Evolutionary conservation across 2,113 vertebrate genomes (phyloP).

Genomic region (Urocitellus parryii): DNA sequence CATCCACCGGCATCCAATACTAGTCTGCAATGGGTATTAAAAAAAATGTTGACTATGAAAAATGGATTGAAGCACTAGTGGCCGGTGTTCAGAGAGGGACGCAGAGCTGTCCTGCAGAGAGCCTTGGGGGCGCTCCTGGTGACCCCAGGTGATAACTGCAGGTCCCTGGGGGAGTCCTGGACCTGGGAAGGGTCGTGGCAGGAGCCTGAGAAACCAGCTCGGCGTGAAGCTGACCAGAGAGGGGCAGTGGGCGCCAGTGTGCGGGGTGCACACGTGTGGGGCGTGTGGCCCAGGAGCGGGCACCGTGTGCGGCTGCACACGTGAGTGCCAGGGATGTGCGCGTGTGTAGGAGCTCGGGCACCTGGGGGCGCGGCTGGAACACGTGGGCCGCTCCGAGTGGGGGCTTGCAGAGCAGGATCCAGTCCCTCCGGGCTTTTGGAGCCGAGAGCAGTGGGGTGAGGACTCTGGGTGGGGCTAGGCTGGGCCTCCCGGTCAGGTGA

Average conservation of each 20-base stretch:
- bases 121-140: neutral
- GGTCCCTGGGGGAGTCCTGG: neutral
- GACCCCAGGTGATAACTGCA: neutral
- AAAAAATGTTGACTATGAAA: neutral
- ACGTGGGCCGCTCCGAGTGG: neutral
- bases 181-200: neutral
- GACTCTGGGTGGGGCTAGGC: slow-evolving; percentile 26
- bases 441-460: slow-evolving; percentile 2
- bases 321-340: fast-evolving
- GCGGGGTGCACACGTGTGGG: neutral
- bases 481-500: slow-evolving; percentile 57
- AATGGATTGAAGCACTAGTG: neutral
- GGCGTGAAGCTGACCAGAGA: fast-evolving
- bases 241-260: neutral
- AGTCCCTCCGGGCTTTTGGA: neutral
- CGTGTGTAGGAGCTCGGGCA: fast-evolving
- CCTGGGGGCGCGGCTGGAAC: neutral
- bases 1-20: neutral
- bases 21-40: neutral
- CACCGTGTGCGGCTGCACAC: fast-evolving
- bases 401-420: neutral
- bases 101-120: neutral
- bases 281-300: neutral
- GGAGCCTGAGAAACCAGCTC: neutral
- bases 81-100: neutral